A percentile compares a stretch with the other conserved stretches of the same genome.
Evolutionary conservation across 2,888 invertebrate genomes (phyloP).

Genomic region (Plutella xylostella): DNA sequence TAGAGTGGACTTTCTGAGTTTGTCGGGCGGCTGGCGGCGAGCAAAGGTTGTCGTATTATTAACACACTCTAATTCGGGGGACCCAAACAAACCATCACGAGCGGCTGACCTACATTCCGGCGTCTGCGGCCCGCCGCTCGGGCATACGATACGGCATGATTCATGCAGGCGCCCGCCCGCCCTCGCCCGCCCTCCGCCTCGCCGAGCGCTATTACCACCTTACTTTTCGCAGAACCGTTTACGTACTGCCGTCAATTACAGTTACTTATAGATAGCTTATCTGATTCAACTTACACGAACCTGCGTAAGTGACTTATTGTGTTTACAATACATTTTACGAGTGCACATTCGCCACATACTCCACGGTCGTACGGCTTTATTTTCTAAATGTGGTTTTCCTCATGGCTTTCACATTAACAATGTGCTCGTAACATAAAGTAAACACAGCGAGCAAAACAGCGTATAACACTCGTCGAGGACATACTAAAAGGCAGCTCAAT

Average conservation of each 20-base stretch:
- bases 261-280: background rate
- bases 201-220: slow-evolving; percentile 14
- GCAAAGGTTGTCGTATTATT: slow-evolving; percentile 63
- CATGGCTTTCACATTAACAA: background rate
- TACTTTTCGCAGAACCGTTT: background rate
- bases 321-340: too few relatives aligned
- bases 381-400: background rate
- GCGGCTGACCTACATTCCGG: slow-evolving; percentile 59
- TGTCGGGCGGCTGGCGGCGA: slow-evolving; percentile 28
- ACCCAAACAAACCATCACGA: slow-evolving; percentile 67
- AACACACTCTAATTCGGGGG: slow-evolving; percentile 60
- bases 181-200: slow-evolving; percentile 20
- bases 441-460: background rate
- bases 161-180: slow-evolving; percentile 34
- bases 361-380: background rate
- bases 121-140: slow-evolving; percentile 31
- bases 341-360: too few relatives aligned
- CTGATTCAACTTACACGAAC: too few relatives aligned
- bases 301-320: too few relatives aligned
- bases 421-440: slow-evolving; percentile 1
- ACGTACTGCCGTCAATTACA: background rate
- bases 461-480: background rate
- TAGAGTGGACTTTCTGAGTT: slow-evolving; percentile 28
- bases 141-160: slow-evolving; percentile 45
- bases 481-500: slow-evolving; percentile 2